Percentiles rank a stretch among this genome's conserved stretches.
Evolutionary conservation across 2,113 vertebrate species (phyloP).

Genomic region (Gymnogyps californianus): DNA sequence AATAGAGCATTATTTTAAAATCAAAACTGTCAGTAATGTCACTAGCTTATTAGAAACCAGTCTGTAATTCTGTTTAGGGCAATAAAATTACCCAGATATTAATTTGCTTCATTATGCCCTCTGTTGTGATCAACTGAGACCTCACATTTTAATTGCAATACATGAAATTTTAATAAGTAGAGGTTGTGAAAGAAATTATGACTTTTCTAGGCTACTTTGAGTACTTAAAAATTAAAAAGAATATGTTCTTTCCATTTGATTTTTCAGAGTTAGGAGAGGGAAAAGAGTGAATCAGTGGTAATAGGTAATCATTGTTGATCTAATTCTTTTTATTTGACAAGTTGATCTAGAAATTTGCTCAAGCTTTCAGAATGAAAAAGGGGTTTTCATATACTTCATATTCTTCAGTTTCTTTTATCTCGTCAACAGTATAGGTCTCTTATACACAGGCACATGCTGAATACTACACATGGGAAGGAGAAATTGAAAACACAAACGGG

Average conservation of each 20-base stretch:
- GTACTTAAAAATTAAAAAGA: neutral
- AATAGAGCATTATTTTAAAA: neutral
- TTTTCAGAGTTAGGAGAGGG: neutral
- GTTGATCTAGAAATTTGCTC: neutral
- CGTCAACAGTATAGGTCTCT: neutral
- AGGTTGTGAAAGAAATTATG: neutral
- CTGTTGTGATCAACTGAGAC: neutral
- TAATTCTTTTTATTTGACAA: neutral
- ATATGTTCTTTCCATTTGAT: neutral
- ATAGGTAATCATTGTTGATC: neutral
- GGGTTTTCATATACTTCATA: neutral
- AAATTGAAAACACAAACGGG: neutral
- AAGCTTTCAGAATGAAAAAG: neutral
- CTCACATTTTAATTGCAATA: neutral
- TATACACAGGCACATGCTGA: neutral
- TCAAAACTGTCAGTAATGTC: neutral
- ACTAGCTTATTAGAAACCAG: neutral
- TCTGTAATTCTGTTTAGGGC: neutral
- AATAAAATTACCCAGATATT: neutral
- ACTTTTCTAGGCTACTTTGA: neutral
- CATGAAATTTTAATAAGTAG: neutral
- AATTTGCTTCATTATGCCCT: neutral
- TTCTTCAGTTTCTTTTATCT: neutral
- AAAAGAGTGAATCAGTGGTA: neutral
- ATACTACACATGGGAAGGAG: accelerated